phyloP scores from a whole-genome alignment of 2,797 vertebrate genomes.

The Yasuhikotakia modesta region DNA sequence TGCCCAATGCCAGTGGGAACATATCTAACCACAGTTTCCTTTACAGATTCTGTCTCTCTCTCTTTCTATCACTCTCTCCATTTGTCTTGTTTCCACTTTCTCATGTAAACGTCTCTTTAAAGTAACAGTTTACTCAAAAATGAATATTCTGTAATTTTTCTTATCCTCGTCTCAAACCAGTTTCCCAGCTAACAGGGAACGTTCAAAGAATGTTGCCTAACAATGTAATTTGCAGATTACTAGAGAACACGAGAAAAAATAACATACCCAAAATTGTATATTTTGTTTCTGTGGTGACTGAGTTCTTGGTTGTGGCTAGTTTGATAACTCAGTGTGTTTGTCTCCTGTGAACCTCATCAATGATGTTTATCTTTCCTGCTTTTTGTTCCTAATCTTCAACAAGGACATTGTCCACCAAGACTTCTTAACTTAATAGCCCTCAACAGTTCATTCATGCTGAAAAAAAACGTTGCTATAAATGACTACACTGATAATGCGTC shows the following conservation, averaged over 20 bases:
- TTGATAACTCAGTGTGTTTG: slow-evolving; percentile 46
- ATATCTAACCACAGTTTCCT: slow-evolving; percentile 53
- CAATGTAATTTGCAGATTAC: too few relatives aligned
- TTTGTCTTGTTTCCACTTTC: slow-evolving; percentile 14
- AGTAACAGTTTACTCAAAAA: slow-evolving; percentile 1
- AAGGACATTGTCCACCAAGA: slow-evolving; percentile 11
- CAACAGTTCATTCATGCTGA: slow-evolving; percentile 25
- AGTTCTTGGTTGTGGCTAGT: slow-evolving; percentile 42
- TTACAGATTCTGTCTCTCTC: slow-evolving; percentile 36
- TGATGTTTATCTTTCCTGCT: slow-evolving; percentile 47
- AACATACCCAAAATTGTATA: too few relatives aligned
- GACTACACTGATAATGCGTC: neutral
- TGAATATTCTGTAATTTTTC: neutral
- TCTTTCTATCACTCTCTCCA: slow-evolving; percentile 14
- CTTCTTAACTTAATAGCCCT: slow-evolving; percentile 1
- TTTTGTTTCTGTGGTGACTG: too few relatives aligned
- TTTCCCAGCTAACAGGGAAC: too few relatives aligned
- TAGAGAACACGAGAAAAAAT: too few relatives aligned
- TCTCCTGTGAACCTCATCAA: slow-evolving; percentile 49
- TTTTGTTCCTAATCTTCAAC: slow-evolving; percentile 47
- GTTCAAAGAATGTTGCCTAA: too few relatives aligned
- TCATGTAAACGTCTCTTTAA: slow-evolving; percentile 22
- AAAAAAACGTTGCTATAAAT: slow-evolving; percentile 27
- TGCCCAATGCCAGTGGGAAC: slow-evolving; percentile 51
- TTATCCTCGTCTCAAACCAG: neutral